phyloP scores from a whole-genome alignment of 2,797 vertebrate genomes.

The Limnodromus scolopaceus region DNA sequence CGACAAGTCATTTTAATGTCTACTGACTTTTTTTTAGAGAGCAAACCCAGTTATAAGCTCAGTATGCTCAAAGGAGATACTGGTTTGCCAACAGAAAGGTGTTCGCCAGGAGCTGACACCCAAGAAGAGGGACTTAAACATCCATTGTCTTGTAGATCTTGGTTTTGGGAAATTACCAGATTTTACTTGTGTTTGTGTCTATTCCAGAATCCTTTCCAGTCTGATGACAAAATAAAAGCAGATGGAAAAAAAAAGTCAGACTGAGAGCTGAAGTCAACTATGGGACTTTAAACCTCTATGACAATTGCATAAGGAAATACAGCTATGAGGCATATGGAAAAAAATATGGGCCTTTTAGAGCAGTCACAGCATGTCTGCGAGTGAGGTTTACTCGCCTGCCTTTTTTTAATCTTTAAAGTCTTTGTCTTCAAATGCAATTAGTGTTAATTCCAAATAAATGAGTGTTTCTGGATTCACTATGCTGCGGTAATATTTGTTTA shows the following conservation, averaged over 20 bases:
- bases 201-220: neutral
- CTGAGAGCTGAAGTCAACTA: neutral
- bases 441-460: neutral
- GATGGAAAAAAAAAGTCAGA: neutral
- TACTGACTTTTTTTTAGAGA: neutral
- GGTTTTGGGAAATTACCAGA: neutral
- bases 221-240: constrained; percentile 11
- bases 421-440: constrained; percentile 6
- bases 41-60: neutral
- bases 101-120: neutral
- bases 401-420: neutral
- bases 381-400: neutral
- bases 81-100: neutral
- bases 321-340: neutral
- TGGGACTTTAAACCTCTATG: neutral
- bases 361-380: neutral
- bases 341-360: neutral
- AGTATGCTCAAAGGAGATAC: neutral
- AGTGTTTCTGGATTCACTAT: neutral
- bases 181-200: neutral
- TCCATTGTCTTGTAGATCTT: neutral
- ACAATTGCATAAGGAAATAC: neutral
- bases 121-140: neutral
- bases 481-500: neutral
- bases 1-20: constrained; percentile 34